Conservation (phyloP, 1,140 invertebrate species). For the Meloidogyne exigua region DNA sequence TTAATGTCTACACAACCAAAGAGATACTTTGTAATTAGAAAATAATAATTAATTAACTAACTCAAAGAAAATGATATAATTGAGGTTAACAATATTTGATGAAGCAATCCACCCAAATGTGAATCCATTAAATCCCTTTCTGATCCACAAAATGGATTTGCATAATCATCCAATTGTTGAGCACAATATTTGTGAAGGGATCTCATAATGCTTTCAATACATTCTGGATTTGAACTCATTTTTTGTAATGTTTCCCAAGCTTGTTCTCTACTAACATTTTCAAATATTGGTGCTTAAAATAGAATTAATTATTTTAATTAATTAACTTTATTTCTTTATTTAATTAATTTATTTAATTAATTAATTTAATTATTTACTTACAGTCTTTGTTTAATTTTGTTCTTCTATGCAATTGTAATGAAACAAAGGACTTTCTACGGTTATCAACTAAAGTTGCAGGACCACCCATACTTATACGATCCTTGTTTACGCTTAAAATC, state of each 20-base stretch:
- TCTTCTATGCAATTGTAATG: constrained; percentile 56
- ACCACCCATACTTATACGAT: constrained; percentile 20
- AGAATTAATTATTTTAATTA: neutral
- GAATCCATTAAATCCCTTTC: constrained; percentile 59
- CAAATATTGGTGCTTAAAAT: constrained; percentile 43
- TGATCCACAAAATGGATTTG: constrained; percentile 11
- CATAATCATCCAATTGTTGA: constrained; percentile 56
- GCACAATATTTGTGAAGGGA: constrained; percentile 52
- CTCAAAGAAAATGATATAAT: constrained; percentile 30
- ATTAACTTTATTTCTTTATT: no score
- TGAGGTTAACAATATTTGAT: constrained; percentile 57
- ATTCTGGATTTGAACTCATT: constrained; percentile 71
- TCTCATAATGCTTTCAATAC: constrained; percentile 68
- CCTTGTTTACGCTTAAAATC: constrained; percentile 49
- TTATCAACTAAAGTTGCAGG: constrained; percentile 9
- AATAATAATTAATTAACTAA: neutral
- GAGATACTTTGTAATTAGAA: no score
- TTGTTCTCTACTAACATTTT: constrained; percentile 60
- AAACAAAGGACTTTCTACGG: constrained; percentile 60
- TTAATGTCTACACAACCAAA: no score
- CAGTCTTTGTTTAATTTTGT: constrained; percentile 60
- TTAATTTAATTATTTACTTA: constrained; percentile 29
- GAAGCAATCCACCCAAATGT: constrained; percentile 59
- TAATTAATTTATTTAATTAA: no score
- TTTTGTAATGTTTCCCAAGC: constrained; percentile 64